phyloP scores from a whole-genome alignment of 2,113 vertebrate species.

The Ageneiosus marmoratus region DNA sequence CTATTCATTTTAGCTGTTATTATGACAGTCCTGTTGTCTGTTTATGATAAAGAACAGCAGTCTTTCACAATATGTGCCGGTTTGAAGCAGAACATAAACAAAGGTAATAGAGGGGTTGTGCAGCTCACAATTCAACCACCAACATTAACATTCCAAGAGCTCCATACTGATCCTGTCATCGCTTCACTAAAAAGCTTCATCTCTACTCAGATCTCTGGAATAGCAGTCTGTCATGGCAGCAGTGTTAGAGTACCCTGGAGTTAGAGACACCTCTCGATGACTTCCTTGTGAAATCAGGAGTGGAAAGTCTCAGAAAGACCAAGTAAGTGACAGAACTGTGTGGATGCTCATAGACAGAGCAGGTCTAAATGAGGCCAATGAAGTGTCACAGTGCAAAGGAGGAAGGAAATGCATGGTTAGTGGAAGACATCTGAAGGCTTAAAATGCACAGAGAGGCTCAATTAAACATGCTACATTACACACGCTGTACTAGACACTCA shows the following conservation, averaged over 20 bases:
- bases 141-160: conserved; percentile 30
- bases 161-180: not conserved
- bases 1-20: conserved; percentile 29
- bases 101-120: conserved; percentile 35
- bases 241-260: too few species aligned
- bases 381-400: too few species aligned
- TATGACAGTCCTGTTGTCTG: conserved; percentile 4
- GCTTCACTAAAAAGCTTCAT: not conserved
- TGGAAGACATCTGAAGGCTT: not conserved
- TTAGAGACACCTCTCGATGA: not conserved
- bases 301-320: not conserved
- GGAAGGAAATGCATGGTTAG: too few species aligned
- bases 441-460: not conserved
- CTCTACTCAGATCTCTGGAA: not conserved
- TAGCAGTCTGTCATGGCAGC: not conserved
- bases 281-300: not conserved
- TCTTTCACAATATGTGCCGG: not conserved
- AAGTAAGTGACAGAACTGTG: not conserved
- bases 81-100: not conserved
- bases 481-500: not conserved
- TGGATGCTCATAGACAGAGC: not conserved
- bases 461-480: not conserved
- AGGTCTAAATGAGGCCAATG: too few species aligned
- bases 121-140: not conserved
- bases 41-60: conserved; percentile 36